Evolutionary conservation across 2,797 vertebrate genomes (phyloP).

Genomic region (Acrossocheilus wenchowensis): DNA sequence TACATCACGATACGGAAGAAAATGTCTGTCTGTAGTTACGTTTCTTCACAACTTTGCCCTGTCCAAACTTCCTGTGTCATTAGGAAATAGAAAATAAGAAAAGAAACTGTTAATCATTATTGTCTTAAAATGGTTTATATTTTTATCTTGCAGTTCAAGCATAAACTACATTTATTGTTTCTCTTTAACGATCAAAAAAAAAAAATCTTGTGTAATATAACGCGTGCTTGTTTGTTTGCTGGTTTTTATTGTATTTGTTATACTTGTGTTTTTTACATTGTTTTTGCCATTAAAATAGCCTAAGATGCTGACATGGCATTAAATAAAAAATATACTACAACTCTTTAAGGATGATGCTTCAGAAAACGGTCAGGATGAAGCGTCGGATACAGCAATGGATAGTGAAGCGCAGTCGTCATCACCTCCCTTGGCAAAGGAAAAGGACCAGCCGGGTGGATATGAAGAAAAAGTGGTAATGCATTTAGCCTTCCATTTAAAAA

Average conservation of each 20-base stretch:
- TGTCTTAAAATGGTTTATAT: fast-evolving
- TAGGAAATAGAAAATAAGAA: neutral
- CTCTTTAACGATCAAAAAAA: no score
- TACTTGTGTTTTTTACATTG: no score
- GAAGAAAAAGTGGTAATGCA: slow-evolving; percentile 95
- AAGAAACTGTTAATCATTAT: neutral
- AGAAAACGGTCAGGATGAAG: slow-evolving; percentile 67
- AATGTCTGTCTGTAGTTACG: neutral
- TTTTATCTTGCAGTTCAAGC: neutral
- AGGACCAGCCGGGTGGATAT: slow-evolving; percentile 82
- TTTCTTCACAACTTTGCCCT: neutral
- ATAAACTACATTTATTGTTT: neutral
- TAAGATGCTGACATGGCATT: no score
- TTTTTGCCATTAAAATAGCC: no score
- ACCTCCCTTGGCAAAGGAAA: slow-evolving; percentile 82
- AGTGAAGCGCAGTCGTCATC: slow-evolving; percentile 83
- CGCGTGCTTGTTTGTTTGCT: no score
- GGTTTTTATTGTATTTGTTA: no score
- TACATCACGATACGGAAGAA: neutral
- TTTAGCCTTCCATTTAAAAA: neutral
- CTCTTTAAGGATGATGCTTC: slow-evolving; percentile 68
- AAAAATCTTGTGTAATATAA: no score
- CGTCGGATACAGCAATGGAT: slow-evolving; percentile 74
- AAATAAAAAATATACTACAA: no score
- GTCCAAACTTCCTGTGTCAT: neutral